Evolutionary conservation across 2,113 vertebrate species (phyloP).

Genomic region (Abramis brama): DNA sequence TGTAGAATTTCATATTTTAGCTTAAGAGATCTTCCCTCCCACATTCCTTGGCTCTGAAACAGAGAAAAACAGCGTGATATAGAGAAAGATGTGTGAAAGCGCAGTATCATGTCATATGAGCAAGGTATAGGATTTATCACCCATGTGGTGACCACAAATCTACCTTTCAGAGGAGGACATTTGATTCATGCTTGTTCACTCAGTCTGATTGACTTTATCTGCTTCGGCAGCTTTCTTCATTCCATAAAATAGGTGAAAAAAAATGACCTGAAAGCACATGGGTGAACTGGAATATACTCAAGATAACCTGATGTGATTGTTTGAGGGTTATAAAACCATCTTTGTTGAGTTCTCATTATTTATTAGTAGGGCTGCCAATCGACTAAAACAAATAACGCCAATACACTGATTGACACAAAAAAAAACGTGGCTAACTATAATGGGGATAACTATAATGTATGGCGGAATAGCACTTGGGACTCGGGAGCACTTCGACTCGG

Average conservation of each 20-base stretch:
- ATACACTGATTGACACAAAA: background rate
- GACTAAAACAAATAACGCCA: background rate
- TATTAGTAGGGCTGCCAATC: background rate
- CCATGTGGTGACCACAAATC: constrained; percentile 72
- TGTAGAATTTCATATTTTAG: constrained; percentile 3
- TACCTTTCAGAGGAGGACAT: constrained; percentile 57
- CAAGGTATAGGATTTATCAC: constrained; percentile 70
- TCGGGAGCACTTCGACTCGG: too few relatives aligned
- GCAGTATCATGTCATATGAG: constrained; percentile 12
- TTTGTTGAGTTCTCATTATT: background rate
- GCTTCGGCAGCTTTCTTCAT: constrained; percentile 58
- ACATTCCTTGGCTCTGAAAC: constrained; percentile 27
- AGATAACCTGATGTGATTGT: constrained; percentile 49
- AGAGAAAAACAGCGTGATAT: constrained; percentile 3
- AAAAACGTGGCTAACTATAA: too few relatives aligned
- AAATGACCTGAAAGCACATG: constrained; percentile 67
- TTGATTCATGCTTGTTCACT: constrained; percentile 69
- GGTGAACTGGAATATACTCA: constrained; percentile 56
- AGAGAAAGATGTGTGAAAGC: background rate
- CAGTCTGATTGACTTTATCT: constrained; percentile 69
- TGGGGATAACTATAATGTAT: too few relatives aligned
- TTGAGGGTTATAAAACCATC: background rate
- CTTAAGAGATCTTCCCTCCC: constrained; percentile 3
- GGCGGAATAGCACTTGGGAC: too few relatives aligned
- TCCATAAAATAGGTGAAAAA: constrained; percentile 61